These are phyloP conservation scores for Bombus pyrosoma DNA, from an alignment of 1,140 invertebrate species.

Conservation along the genomic window DNA sequence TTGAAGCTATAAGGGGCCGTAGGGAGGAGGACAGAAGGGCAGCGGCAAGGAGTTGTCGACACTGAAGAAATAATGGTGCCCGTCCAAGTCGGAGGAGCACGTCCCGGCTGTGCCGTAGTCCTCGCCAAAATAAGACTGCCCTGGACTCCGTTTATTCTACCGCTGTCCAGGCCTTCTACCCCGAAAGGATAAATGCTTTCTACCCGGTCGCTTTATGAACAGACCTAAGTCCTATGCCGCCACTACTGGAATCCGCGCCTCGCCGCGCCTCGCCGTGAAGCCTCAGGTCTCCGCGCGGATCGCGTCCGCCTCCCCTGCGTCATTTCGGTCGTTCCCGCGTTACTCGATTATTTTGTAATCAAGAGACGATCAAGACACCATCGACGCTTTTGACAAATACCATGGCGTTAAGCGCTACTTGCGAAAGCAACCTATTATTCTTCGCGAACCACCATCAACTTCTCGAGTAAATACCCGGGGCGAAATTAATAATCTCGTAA, in stretches of 20 bases:
- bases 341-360: slow-evolving; percentile 7
- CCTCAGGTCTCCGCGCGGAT: neutral
- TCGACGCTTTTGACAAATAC: neutral
- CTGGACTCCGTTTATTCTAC: slow-evolving; percentile 69
- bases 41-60: slow-evolving; percentile 70
- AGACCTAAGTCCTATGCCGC: slow-evolving; percentile 36
- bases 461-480: neutral
- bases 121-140: slow-evolving; percentile 69
- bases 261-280: too few species aligned
- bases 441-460: neutral
- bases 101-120: slow-evolving; percentile 60
- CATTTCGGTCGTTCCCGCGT: neutral
- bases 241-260: slow-evolving; percentile 27
- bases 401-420: slow-evolving; percentile 2
- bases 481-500: slow-evolving; percentile 22
- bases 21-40: slow-evolving; percentile 66
- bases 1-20: slow-evolving; percentile 66
- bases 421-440: neutral
- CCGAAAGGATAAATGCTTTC: slow-evolving; percentile 65
- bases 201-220: slow-evolving; percentile 60
- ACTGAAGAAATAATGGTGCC: slow-evolving; percentile 72
- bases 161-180: slow-evolving; percentile 62
- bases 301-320: neutral
- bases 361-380: neutral
- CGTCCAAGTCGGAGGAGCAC: slow-evolving; percentile 55